Base-by-base conservation (phyloP, 2,113 vertebrate genomes). In the Myrmecobius fasciatus region DNA sequence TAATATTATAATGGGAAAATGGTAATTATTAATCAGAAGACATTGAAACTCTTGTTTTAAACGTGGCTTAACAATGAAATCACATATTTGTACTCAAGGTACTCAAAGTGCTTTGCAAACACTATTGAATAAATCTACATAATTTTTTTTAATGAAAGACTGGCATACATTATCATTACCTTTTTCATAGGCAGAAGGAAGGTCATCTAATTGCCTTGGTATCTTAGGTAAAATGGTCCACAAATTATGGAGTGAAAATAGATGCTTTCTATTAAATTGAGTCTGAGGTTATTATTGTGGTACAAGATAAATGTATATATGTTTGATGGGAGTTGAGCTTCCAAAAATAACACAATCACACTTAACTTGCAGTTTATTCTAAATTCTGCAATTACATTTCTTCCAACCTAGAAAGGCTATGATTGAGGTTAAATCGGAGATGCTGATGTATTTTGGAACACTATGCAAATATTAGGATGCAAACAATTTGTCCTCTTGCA, bases 21-120 rank as follows among this genome's bases (percentile, higher is more conserved):
- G n/a, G 67, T 43, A 43, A 24, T 83, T 6, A 20, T 83, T 7
- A 20, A 83, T n/a, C 67, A 83, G n/a, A 43, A 83, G 20, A 43
- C 7, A 83, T 43, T 20, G n/a, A 83, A 83, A 83, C 20, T 9
- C n/a, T 83, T 43, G 7, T 83, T 83, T 83, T 83, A 83, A 83
- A 43, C 20, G 20, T 83, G 17, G 1, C 36, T 43, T 83, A 83
- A 43, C 43, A 20, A 67, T 67, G 28, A 83, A 43, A 43, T 83
- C 20, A 6, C 20, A 83, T 83, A 83, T 83, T 83, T 83, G 67
- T 24, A 83, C 67, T 43, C 67, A 83, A 83, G 36, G 6, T 83
- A 88, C 95, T 89, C 93, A 36, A 92, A 96, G 36, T 92, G 46
- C 92, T 94, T 96, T 94, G 22, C 46, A 96, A 94, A 96, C 25